phyloP scores from a whole-genome alignment of 2,888 invertebrate genomes.

The Hemicrepidius hirtus region DNA sequence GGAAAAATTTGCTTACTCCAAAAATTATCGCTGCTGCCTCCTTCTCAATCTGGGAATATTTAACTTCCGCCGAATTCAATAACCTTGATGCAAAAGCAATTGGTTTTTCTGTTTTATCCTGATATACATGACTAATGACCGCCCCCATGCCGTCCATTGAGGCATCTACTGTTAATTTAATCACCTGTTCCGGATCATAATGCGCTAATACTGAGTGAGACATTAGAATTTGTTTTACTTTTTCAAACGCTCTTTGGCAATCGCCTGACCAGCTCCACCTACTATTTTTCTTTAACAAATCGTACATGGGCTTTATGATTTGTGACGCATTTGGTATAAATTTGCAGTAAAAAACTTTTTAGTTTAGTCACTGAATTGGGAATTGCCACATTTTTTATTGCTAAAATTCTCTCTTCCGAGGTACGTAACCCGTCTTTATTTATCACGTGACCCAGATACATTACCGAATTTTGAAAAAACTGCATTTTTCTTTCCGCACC shows the following conservation, averaged over 20 bases:
- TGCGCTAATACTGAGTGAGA: neutral
- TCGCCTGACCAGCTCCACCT: neutral
- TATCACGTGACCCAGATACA: slow-evolving; percentile 10
- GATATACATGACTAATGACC: neutral
- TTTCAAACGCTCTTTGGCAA: neutral
- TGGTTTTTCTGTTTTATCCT: neutral
- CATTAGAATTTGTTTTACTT: neutral
- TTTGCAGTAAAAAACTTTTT: slow-evolving; percentile 6
- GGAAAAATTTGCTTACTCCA: slow-evolving; percentile 52
- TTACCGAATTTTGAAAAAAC: neutral
- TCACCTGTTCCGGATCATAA: neutral
- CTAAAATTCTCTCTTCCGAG: slow-evolving; percentile 3
- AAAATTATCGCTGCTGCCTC: slow-evolving; percentile 41
- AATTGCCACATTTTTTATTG: neutral
- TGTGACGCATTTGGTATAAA: neutral
- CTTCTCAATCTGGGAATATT: slow-evolving; percentile 16
- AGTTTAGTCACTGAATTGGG: slow-evolving; percentile 16
- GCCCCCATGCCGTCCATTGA: neutral
- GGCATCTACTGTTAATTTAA: neutral
- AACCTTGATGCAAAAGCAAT: neutral
- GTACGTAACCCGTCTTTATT: neutral
- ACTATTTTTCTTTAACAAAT: neutral
- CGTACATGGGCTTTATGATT: slow-evolving; percentile 7
- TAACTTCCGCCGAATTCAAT: neutral
- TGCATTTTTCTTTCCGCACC: neutral